Conservation (phyloP, 2,797 vertebrate genomes). For the Catamblyrhynchus diadema region DNA sequence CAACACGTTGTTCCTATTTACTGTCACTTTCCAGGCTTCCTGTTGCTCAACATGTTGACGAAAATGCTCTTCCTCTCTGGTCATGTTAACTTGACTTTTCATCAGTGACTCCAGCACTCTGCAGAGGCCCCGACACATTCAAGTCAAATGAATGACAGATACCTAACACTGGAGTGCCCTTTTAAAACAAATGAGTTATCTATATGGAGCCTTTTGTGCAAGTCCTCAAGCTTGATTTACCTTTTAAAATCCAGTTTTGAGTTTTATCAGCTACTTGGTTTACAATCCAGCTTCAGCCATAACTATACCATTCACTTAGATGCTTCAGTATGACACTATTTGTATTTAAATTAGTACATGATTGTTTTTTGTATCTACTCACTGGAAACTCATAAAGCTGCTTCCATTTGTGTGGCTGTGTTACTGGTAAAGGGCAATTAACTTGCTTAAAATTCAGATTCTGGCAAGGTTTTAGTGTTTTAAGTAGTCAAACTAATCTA, state of each 20-base stretch:
- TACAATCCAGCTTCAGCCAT: neutral
- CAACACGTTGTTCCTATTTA: slow-evolving; percentile 66
- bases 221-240: neutral
- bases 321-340: neutral
- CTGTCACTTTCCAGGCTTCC: slow-evolving; percentile 66
- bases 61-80: slow-evolving; percentile 46
- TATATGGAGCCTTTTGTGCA: neutral
- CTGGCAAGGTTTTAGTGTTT: neutral
- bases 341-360: neutral
- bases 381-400: neutral
- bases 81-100: slow-evolving; percentile 9
- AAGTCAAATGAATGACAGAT: neutral
- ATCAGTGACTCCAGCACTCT: neutral
- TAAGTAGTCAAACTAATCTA: neutral
- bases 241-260: neutral
- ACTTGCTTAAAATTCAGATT: neutral
- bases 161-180: neutral
- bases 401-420: neutral
- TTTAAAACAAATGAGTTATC: neutral
- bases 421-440: neutral
- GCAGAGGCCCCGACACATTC: neutral
- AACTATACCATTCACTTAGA: neutral
- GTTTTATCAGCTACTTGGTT: neutral
- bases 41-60: slow-evolving; percentile 50
- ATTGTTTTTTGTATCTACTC: neutral